Evolutionary conservation across 1,140 invertebrate genomes (phyloP).

Genomic region (Plodia interpunctella): DNA sequence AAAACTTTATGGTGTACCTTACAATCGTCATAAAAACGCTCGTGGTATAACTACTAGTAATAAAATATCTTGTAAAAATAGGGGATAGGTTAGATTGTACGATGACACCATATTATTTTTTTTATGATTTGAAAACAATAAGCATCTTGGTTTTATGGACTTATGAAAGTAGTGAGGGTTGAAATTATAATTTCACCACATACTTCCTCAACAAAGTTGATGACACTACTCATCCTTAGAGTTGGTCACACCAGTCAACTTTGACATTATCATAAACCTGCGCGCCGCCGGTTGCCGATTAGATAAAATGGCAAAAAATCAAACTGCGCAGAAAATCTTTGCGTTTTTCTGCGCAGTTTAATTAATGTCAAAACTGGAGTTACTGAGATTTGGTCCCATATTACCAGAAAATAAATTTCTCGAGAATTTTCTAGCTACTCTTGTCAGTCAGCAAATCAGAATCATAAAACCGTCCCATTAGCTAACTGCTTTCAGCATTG

Average conservation of each 20-base stretch:
- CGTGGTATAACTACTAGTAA: not conserved
- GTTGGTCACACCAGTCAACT: no score
- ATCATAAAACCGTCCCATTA: not conserved
- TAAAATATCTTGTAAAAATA: not conserved
- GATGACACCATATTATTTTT: not conserved
- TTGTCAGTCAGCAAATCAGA: not conserved
- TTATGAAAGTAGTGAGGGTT: not conserved
- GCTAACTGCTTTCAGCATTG: constrained; percentile 7
- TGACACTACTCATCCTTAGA: no score
- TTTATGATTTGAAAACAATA: not conserved
- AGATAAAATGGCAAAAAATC: no score
- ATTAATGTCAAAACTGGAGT: no score
- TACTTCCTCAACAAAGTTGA: no score
- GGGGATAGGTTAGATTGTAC: not conserved
- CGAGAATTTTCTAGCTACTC: no score
- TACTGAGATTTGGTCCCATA: no score
- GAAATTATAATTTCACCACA: not conserved
- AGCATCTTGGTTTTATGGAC: not conserved
- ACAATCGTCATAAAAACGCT: not conserved
- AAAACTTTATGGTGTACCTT: not conserved
- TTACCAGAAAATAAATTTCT: no score
- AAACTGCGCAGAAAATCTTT: no score
- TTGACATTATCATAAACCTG: no score
- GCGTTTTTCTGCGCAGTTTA: no score
- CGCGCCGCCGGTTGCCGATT: no score